Conservation (phyloP, 2,797 vertebrate species). For the Takifugu rubripes region DNA sequence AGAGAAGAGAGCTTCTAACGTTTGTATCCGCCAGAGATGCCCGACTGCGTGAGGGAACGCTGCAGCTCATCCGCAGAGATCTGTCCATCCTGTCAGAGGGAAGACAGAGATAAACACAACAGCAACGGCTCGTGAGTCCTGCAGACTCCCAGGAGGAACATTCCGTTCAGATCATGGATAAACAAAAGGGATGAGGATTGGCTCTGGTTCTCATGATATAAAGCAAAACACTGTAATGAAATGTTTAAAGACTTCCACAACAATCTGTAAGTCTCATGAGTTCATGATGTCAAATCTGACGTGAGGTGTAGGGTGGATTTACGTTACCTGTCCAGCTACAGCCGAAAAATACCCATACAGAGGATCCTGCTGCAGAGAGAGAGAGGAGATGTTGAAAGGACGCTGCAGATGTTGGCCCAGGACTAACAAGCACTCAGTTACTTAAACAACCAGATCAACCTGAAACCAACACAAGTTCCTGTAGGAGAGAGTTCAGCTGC, state of each 20-base stretch:
- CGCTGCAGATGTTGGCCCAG: too few relatives aligned
- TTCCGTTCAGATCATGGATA: too few relatives aligned
- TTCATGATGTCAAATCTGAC: too few relatives aligned
- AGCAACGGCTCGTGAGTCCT: too few relatives aligned
- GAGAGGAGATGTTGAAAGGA: neutral
- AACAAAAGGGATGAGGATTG: too few relatives aligned
- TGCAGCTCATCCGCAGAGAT: slow-evolving; percentile 94
- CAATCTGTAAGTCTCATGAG: neutral
- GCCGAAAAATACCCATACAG: slow-evolving; percentile 86
- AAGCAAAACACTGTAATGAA: too few relatives aligned
- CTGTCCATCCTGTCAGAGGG: slow-evolving; percentile 83
- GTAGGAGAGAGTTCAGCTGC: too few relatives aligned
- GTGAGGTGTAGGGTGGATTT: neutral
- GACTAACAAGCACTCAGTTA: too few relatives aligned
- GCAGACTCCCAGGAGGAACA: too few relatives aligned
- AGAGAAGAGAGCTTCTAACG: slow-evolving; percentile 73
- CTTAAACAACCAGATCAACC: too few relatives aligned
- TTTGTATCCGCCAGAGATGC: slow-evolving; percentile 88
- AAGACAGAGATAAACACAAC: neutral
- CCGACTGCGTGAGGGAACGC: slow-evolving; percentile 89
- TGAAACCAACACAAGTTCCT: too few relatives aligned
- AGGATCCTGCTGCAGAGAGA: slow-evolving; percentile 83
- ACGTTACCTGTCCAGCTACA: slow-evolving; percentile 87
- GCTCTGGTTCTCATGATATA: too few relatives aligned
- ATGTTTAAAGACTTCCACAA: neutral